Percentiles rank a stretch among this genome's conserved stretches.
Evolutionary conservation across 2,113 vertebrate species (phyloP).

Genomic region (Triplophysa tibetana): DNA sequence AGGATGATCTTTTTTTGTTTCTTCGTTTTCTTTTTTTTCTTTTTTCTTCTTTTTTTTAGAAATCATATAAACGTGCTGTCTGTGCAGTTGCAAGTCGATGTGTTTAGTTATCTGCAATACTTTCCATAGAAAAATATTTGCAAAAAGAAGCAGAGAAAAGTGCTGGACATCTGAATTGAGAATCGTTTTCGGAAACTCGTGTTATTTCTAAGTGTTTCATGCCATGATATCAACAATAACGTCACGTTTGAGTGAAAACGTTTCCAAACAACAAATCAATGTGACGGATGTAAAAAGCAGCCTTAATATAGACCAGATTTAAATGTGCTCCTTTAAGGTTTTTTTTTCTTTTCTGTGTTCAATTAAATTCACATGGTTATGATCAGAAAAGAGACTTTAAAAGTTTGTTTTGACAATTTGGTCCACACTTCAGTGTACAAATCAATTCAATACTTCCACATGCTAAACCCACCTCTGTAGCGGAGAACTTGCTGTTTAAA

Average conservation of each 20-base stretch:
- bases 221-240: constrained; percentile 19
- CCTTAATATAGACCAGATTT: constrained; percentile 17
- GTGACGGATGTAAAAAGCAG: constrained; percentile 4
- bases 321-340: constrained; percentile 11
- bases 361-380: constrained; percentile 8
- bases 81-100: constrained; percentile 57
- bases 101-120: constrained; percentile 56
- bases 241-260: background rate
- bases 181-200: background rate
- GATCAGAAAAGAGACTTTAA: constrained; percentile 11
- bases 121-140: constrained; percentile 66
- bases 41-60: constrained; percentile 20
- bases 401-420: constrained; percentile 28
- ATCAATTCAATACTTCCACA: constrained; percentile 11
- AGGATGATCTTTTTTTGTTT: constrained; percentile 23
- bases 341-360: background rate
- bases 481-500: constrained; percentile 1
- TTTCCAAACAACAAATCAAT: constrained; percentile 4
- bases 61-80: constrained; percentile 39
- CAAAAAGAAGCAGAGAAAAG: constrained; percentile 58
- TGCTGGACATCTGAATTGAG: constrained; percentile 48
- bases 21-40: constrained; percentile 5
- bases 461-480: constrained; percentile 10
- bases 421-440: constrained; percentile 37
- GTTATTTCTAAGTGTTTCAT: constrained; percentile 31